phyloP scores from a whole-genome alignment of 2,888 invertebrate genomes.

The Choristoneura rosaceana region DNA sequence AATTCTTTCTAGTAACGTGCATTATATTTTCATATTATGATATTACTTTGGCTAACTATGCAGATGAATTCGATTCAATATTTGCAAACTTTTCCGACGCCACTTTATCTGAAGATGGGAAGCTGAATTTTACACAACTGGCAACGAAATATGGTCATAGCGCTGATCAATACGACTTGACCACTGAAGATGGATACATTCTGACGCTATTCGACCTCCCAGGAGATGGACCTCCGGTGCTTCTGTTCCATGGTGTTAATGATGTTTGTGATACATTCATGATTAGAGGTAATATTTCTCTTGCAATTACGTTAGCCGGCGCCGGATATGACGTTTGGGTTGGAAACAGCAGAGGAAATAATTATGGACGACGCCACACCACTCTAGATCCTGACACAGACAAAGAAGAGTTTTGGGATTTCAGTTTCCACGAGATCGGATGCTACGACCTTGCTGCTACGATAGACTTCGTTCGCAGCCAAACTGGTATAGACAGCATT shows the following conservation, averaged over 20 bases:
- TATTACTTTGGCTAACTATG: no score
- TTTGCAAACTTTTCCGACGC: not conserved
- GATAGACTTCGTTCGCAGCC: slow-evolving; percentile 28
- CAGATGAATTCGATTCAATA: not conserved
- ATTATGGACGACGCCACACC: slow-evolving; percentile 17
- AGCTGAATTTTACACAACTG: slow-evolving; percentile 46
- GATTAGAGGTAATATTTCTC: slow-evolving; percentile 51
- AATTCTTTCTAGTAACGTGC: not conserved
- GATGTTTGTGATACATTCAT: slow-evolving; percentile 55
- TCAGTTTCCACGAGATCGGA: slow-evolving; percentile 41
- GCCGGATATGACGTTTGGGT: slow-evolving; percentile 50
- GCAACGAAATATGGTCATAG: slow-evolving; percentile 46
- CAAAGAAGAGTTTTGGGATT: slow-evolving; percentile 37
- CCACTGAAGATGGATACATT: slow-evolving; percentile 58
- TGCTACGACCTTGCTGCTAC: slow-evolving; percentile 37
- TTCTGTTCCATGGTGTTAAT: slow-evolving; percentile 52
- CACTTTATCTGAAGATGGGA: slow-evolving; percentile 32
- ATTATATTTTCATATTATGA: not conserved
- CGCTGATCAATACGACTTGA: slow-evolving; percentile 47
- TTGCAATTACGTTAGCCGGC: slow-evolving; percentile 49
- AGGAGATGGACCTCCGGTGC: slow-evolving; percentile 47
- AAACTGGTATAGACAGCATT: slow-evolving; percentile 20
- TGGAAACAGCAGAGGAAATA: slow-evolving; percentile 26
- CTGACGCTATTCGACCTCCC: slow-evolving; percentile 51
- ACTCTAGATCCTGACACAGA: slow-evolving; percentile 30